phyloP scores from a whole-genome alignment of 2,113 vertebrate species.

The Corvus cornix region DNA sequence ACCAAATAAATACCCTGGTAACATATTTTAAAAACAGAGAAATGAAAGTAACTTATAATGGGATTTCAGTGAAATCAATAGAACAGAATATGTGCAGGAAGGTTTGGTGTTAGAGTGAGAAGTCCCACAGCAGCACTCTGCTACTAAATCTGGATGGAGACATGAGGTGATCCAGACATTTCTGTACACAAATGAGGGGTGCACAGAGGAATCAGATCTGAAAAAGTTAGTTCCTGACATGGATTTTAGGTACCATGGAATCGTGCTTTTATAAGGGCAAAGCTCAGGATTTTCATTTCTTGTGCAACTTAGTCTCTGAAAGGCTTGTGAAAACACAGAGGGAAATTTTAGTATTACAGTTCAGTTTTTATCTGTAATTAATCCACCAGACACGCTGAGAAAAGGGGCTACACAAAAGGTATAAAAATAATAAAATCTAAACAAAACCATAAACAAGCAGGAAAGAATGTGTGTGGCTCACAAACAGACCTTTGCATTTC shows the following conservation, averaged over 20 bases:
- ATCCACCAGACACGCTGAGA: not conserved
- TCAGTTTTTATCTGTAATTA: not conserved
- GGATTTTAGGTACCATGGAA: not conserved
- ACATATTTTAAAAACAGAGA: not conserved
- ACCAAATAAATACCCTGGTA: constrained; percentile 17
- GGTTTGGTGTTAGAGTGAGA: not conserved
- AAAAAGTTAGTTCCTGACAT: not conserved
- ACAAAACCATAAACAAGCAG: not conserved
- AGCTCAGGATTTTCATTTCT: not conserved
- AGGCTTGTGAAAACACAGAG: not conserved
- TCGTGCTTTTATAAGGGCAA: not conserved
- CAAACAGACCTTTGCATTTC: not conserved
- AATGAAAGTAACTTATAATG: not conserved
- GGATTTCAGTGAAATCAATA: constrained; percentile 6
- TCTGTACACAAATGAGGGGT: not conserved
- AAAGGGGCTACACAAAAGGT: not conserved
- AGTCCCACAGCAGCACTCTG: constrained; percentile 11
- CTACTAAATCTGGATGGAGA: constrained; percentile 22
- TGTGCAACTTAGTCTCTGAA: not conserved
- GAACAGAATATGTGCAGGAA: not conserved
- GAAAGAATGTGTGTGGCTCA: not conserved
- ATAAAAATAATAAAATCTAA: not conserved
- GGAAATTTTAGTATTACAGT: not conserved
- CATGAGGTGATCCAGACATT: constrained; percentile 16
- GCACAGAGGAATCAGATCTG: not conserved